phyloP scores from a whole-genome alignment of 2,113 vertebrate species.

The Myotis yumanensis region DNA sequence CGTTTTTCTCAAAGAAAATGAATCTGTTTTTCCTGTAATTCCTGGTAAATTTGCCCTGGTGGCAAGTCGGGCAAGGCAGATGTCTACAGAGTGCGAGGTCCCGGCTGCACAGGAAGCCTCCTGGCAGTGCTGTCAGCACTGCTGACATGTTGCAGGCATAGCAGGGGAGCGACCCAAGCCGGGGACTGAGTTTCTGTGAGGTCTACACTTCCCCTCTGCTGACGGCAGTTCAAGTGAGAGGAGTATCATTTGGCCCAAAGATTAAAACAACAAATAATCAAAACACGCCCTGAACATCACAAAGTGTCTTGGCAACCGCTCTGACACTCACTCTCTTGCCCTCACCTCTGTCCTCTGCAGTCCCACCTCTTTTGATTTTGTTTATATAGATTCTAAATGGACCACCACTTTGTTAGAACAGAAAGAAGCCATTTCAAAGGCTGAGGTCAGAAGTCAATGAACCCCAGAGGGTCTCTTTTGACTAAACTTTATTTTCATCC shows the following conservation, averaged over 20 bases:
- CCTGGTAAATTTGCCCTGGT: not conserved
- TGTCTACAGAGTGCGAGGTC: not conserved
- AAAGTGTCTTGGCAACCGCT: conserved; percentile 54
- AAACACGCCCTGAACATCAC: conserved; percentile 17
- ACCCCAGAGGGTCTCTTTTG: not conserved
- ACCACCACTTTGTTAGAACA: not conserved
- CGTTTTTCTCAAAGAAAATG: not conserved
- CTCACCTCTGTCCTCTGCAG: not conserved
- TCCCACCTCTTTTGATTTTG: not conserved
- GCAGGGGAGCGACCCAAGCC: not conserved
- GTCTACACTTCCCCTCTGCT: conserved; percentile 55
- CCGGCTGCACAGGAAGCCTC: not conserved
- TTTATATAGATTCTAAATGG: not conserved
- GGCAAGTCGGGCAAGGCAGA: not conserved
- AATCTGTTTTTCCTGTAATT: not conserved
- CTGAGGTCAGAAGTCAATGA: not conserved
- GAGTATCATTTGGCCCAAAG: conserved; percentile 57
- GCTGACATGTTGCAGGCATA: not conserved
- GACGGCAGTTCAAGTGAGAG: conserved; percentile 14
- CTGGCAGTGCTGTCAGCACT: not conserved
- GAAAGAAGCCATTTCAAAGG: not conserved
- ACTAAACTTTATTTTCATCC: not conserved
- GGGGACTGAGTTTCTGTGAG: not conserved
- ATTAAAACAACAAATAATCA: conserved; percentile 52
- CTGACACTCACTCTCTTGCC: not conserved